A percentile compares a stretch with the other conserved stretches of the same genome.
Evolutionary conservation across 2,113 vertebrate species (phyloP).

Genomic region (cattle (Bos taurus)): ARS-UCD2.0 NC_037336.1:44722501-44723000

Average conservation of each 20-base stretch:
- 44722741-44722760: neutral
- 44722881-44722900: neutral
- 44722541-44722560: neutral
- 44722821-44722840: neutral
- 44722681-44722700: neutral
- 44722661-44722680: neutral
- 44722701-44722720: neutral
- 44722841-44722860: neutral
- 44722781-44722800: neutral
- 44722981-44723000: neutral
- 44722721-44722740: neutral
- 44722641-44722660: neutral
- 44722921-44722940: neutral
- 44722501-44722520: neutral
- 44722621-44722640: neutral
- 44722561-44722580: neutral
- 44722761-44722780: neutral
- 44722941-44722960: neutral
- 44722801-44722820: neutral
- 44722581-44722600: neutral
- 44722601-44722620: neutral
- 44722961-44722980: neutral
- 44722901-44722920: neutral
- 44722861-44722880: neutral
- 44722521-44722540: neutral